Conservation (phyloP, 35 echinoderm and acorn worm genomes). For the Heliocidaris erythrogramma region DNA sequence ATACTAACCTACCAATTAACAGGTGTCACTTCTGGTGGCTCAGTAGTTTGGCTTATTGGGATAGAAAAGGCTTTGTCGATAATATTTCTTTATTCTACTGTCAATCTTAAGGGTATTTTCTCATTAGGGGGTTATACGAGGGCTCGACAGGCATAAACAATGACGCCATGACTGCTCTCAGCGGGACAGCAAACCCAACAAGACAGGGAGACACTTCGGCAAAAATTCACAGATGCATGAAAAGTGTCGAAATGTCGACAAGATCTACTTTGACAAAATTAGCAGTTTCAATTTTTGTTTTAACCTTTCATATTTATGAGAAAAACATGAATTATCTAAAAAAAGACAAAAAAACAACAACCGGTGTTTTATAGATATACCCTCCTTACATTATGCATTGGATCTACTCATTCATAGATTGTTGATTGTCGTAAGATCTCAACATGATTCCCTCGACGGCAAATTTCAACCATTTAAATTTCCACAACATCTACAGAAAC, state of each 20-base stretch:
- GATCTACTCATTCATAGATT: no score
- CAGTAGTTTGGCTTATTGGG: neutral
- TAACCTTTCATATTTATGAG: no score
- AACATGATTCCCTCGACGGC: no score
- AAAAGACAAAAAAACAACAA: no score
- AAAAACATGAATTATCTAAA: no score
- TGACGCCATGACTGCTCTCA: neutral
- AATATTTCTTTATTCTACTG: neutral
- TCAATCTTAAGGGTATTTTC: neutral
- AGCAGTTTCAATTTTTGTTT: no score
- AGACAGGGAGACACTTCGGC: neutral
- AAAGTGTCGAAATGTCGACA: neutral
- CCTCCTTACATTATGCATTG: no score
- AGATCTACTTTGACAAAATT: neutral
- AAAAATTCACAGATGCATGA: neutral
- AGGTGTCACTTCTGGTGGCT: neutral
- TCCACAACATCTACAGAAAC: no score
- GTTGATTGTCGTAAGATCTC: no score
- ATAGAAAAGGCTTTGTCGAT: constrained; percentile 15
- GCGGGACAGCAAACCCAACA: neutral
- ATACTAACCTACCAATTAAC: neutral
- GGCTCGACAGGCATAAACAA: neutral
- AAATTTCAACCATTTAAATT: no score
- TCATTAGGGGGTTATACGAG: neutral
- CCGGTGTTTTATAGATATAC: no score